Evolutionary conservation across 2,113 vertebrate genomes (phyloP), one percentile per base, ranked within the genome.

Genomic region (Pelusios castaneus): DNA sequence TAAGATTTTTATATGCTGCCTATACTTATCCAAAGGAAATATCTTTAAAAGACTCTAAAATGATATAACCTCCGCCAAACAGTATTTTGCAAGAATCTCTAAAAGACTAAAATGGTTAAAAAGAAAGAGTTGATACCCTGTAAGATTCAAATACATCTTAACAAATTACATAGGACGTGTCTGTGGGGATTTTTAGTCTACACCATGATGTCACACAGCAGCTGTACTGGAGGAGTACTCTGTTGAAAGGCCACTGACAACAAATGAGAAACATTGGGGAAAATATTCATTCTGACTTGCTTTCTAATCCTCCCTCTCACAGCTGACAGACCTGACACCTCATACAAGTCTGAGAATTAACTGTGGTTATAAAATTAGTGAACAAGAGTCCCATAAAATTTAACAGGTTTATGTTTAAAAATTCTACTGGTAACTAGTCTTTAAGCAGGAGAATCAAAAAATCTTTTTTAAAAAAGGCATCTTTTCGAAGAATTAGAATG

Each of bases 301-400:
- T 93, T 63, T 58, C 52, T 97, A 96, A 97, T 93, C 91, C 82
- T 84, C 49, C 83, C 89, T 16, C 91, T 91, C 93, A 52, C 89
- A 94, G 92, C 91, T 96, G 94, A 97, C 95, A 97, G 91, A 79
- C 60, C 94, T 85, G 83, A 97, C 95, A 97, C 93, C 70, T 96
- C 34, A 8, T 82, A 93, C 73, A 95, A 94, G 92, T 22, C 54
- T 78, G 80, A 90, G 95, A 97, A 96, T 97, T 91, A 95, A 93
- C 84, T 96, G 91, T 55, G 80, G 1, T 88, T 92, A 80, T 41
- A 88, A 95, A 97, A 89, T 0, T 0, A 95, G 70, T 21, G 67
- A 94, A 82, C 90, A 80, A 63, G 80, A 47, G 78, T 58, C 84
- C 88, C 3, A 11, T 91, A 82, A 92, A 97, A 55, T 6, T 83